Evolutionary conservation across 2,888 invertebrate genomes (phyloP), one percentile per base, ranked within the genome.

Genomic region (Cephus sareptanus): DNA sequence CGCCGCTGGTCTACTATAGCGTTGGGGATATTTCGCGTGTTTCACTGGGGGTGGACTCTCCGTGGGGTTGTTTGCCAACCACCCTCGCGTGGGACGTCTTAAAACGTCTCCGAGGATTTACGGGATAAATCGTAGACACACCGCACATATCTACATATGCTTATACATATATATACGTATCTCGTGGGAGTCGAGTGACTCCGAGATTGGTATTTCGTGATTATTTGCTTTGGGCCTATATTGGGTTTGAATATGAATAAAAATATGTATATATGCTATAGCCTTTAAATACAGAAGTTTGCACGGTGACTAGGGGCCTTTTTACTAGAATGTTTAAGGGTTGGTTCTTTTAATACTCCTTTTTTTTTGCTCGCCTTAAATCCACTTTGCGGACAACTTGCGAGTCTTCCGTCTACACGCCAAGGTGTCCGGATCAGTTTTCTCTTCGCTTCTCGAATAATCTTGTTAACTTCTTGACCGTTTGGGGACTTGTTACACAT

Each of bases 61-160:
- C 56, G 56, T 56, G 23, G 56, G 23, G 56, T 23, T 56, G 56
- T 56, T 56, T 56, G 56, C 56, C 56, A 56, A 56, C 56, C 56
- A 2, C 56, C 56, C 56, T 56, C 23, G 23, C 56, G 56, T 71
- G 83, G 79, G 81, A 83, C 83, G 80, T 83, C 84, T 85, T 85
- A 84, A 85, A 85, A 83, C 77, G 84, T 84, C 83, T 77, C 79
- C 74, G 35, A 78, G 81, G 86, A 87, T 87, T 87, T 87, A 87
- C 82, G 87, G 85, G 85, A 84, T 86, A 82, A 73, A 56, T 56
- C 56, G 56, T 56, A 56, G 56, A 56, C 56, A 23, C 56, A 56
- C 56, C 56, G 56, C 23, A 56, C 56, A 56, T 56, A 56, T 56
- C 56, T 56, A 56, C 56, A 56, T 56, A 56, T 56, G 56, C 56